These are phyloP conservation scores for Nymphicus hollandicus DNA, from an alignment of 2,113 vertebrate species.

Conservation along the genomic window DNA sequence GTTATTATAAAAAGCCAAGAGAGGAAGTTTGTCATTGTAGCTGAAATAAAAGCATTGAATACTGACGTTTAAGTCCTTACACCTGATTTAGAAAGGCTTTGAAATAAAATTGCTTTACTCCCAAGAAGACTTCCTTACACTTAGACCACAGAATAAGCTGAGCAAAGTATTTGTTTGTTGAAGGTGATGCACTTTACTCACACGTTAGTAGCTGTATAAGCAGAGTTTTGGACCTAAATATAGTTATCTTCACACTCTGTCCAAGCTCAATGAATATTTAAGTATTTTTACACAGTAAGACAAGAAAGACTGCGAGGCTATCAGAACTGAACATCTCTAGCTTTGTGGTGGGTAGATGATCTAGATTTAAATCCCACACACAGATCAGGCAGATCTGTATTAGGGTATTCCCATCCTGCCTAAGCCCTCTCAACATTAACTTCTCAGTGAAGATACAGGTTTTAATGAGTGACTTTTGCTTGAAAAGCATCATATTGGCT, in stretches of 20 bases:
- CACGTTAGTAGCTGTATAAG: neutral
- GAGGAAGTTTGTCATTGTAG: neutral
- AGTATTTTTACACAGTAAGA: neutral
- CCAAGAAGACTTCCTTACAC: neutral
- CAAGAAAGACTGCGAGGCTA: neutral
- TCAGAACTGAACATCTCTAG: neutral
- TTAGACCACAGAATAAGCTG: neutral
- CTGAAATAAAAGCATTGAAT: neutral
- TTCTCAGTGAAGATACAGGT: neutral
- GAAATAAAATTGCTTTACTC: neutral
- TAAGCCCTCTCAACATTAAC: neutral
- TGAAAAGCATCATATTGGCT: neutral
- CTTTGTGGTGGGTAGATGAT: neutral
- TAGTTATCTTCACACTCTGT: neutral
- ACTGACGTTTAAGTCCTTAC: neutral
- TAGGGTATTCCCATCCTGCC: neutral
- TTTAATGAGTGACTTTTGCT: neutral
- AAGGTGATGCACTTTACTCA: neutral
- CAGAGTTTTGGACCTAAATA: neutral
- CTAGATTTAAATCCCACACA: neutral
- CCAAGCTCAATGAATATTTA: conserved; percentile 10
- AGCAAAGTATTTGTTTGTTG: neutral
- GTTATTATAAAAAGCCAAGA: neutral
- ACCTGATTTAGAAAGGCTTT: neutral
- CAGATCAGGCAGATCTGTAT: neutral